Conservation (phyloP, 2,797 vertebrate genomes). For the Coregonus sp. region DNA sequence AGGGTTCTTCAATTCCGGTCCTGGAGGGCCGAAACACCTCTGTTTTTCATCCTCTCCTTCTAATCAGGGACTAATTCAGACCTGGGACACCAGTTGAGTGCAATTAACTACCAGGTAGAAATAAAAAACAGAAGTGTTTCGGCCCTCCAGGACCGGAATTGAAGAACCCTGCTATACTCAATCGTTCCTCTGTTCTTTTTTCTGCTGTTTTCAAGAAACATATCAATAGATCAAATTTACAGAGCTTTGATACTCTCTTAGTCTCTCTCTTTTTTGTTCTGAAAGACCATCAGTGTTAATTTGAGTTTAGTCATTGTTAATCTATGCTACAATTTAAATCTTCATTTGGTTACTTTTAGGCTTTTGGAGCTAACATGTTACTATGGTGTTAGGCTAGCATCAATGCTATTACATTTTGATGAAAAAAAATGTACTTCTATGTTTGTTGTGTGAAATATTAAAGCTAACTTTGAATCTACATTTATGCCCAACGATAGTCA, state of each 20-base stretch:
- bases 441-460: conserved; percentile 66
- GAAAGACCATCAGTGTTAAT: conserved; percentile 35
- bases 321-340: conserved; percentile 39
- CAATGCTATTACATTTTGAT: conserved; percentile 38
- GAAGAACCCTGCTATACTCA: background rate
- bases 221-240: conserved; percentile 25
- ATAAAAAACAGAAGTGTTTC: too few relatives aligned
- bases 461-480: conserved; percentile 52
- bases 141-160: too few relatives aligned
- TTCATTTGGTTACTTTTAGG: conserved; percentile 49
- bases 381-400: conserved; percentile 47
- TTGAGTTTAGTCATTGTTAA: conserved; percentile 51
- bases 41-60: too few relatives aligned
- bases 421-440: conserved; percentile 14
- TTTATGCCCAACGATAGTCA: conserved; percentile 27
- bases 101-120: too few relatives aligned
- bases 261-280: conserved; percentile 4
- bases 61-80: too few relatives aligned
- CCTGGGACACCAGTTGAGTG: too few relatives aligned
- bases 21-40: too few relatives aligned
- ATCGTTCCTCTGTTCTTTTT: conserved; percentile 15
- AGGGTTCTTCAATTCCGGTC: too few relatives aligned
- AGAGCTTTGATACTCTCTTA: conserved; percentile 33
- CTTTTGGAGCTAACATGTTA: conserved; percentile 52
- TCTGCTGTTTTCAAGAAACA: conserved; percentile 33